A percentile compares a stretch with the other conserved stretches of the same genome.
Conservation (phyloP, 2,797 vertebrate genomes). For the Neosilurus hyrtlii region DNA sequence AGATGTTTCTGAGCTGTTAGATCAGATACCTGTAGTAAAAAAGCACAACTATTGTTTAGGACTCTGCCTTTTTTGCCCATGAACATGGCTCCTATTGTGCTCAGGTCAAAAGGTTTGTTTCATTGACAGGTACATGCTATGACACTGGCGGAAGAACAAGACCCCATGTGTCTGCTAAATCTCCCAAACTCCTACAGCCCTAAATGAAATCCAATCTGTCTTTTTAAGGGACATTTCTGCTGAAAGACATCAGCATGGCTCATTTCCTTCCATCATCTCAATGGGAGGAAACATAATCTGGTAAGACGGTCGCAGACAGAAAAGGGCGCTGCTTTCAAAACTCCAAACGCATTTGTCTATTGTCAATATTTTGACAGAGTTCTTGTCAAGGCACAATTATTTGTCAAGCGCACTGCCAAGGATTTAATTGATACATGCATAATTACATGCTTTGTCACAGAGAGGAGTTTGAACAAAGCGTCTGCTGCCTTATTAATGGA, state of each 20-base stretch:
- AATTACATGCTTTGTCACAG: slow-evolving; percentile 71
- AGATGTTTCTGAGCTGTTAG: slow-evolving; percentile 60
- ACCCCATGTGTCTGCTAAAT: slow-evolving; percentile 59
- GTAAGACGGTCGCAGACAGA: slow-evolving; percentile 59
- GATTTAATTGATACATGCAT: slow-evolving; percentile 77
- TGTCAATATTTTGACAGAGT: slow-evolving; percentile 79
- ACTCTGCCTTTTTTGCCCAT: slow-evolving; percentile 57
- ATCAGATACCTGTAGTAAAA: slow-evolving; percentile 64
- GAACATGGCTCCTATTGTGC: slow-evolving; percentile 64
- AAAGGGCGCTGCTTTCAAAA: slow-evolving; percentile 60
- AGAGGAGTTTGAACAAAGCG: slow-evolving; percentile 65
- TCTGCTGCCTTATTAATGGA: slow-evolving; percentile 64
- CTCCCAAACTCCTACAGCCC: slow-evolving; percentile 61
- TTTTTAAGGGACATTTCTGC: slow-evolving; percentile 57
- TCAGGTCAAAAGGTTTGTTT: slow-evolving; percentile 57
- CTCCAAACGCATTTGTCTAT: slow-evolving; percentile 55
- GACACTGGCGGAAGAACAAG: slow-evolving; percentile 58
- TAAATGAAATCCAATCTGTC: slow-evolving; percentile 61
- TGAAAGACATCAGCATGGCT: slow-evolving; percentile 62
- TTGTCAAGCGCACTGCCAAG: slow-evolving; percentile 65
- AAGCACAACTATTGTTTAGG: slow-evolving; percentile 44
- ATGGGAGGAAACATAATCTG: slow-evolving; percentile 66
- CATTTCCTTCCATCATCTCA: slow-evolving; percentile 57
- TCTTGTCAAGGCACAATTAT: slow-evolving; percentile 71
- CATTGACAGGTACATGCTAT: slow-evolving; percentile 55